Base-by-base conservation (phyloP, 1,140 invertebrate species). In the Orchesella cincta region DNA sequence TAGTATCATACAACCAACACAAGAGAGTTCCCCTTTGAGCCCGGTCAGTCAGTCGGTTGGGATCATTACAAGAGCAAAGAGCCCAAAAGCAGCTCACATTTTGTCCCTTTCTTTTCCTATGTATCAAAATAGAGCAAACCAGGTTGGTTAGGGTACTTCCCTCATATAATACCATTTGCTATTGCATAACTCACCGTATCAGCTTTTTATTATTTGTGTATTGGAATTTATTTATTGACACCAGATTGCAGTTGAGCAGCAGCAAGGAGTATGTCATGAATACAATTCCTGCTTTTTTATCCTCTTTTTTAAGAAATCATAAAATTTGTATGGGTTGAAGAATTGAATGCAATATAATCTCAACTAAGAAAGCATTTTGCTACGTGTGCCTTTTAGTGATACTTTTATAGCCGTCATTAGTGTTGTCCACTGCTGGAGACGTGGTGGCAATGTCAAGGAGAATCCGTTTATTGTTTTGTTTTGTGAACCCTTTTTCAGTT, bases 21-120 rank as follows among this genome's bases (percentile, higher is more conserved):
- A 67, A 31, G 62, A 67, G 62, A 67, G 62, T 67, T 67, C 62
- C 62, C 62, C 62, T 67, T 31, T 67, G 62, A 29, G 62, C 31
- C 62, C 62, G 62, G 31, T 67, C 62, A 67, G 62, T 67, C 62
- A 67, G 62, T 67, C 62, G 62, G 62, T 67, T 67, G 62, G 62
- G 62, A 67, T 67, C 62, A 31, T 67, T 67, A 67, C 62, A 67
- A 67, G 26, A 67, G 62, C 62, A 33, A 67, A 67, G 62, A 67
- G 31, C 62, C 52, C 62, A 67, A 67, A 67, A 67, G 62, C 62
- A 67, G 23, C 8, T 23, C 23, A 26, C 8, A 12, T 8, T 67
- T 67, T 67, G 62, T 67, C 62, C 62, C 62, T 67, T 67, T 67
- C 62, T 33, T 67, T 31, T 67, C 26, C 14, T 57, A n/a, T n/a